phyloP scores from a whole-genome alignment of 2,113 vertebrate species.

The Notarius lentiginosus region DNA sequence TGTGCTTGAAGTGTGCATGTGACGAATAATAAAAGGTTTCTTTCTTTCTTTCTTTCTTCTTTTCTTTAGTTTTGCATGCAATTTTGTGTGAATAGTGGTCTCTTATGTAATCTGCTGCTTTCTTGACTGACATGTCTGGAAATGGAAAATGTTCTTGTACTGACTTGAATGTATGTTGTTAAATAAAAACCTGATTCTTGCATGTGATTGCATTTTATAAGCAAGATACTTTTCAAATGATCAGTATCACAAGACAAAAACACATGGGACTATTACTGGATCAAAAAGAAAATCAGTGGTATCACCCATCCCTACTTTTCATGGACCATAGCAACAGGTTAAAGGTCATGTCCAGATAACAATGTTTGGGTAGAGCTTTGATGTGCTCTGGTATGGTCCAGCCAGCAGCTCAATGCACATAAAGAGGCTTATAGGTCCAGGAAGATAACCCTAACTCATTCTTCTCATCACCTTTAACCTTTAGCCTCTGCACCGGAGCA shows the following conservation, averaged over 20 bases:
- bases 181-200: too few species aligned
- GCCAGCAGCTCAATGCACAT: constrained; percentile 66
- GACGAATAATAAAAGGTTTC: too few species aligned
- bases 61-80: too few species aligned
- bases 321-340: constrained; percentile 33
- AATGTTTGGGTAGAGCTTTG: constrained; percentile 74
- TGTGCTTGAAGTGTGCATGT: too few species aligned
- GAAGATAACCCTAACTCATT: constrained; percentile 62
- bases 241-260: background rate
- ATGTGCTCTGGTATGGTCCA: constrained; percentile 74
- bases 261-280: background rate
- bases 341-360: constrained; percentile 64
- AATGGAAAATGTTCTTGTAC: too few species aligned
- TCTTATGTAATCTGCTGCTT: too few species aligned
- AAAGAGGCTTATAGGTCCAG: constrained; percentile 68
- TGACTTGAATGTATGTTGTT: too few species aligned
- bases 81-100: too few species aligned
- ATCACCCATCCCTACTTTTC: background rate
- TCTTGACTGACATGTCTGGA: too few species aligned
- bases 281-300: background rate
- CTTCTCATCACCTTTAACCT: constrained; percentile 68
- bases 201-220: background rate
- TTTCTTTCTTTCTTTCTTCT: too few species aligned
- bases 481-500: constrained; percentile 71
- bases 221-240: background rate